Base-by-base conservation (phyloP, 2,113 vertebrate species). In the Anhinga rufa region DNA sequence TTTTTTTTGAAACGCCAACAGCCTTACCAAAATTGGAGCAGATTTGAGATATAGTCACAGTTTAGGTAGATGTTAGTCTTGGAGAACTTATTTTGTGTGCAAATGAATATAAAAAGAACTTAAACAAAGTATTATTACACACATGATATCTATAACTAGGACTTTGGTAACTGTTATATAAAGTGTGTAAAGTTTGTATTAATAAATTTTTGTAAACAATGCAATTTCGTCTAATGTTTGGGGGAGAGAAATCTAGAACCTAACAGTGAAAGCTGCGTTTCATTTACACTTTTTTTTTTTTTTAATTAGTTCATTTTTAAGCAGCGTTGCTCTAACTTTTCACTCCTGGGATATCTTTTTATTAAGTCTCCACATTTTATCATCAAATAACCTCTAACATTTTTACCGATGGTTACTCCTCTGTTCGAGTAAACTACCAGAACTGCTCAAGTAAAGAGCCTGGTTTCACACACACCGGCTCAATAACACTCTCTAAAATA, bases 151-250 rank as follows among this genome's bases (percentile, higher is more conserved):
- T 98, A 98, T 98, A 98, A 98, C 91, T 98, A 99, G 98, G 98
- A 98, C 98, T 98, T 99, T 99, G 98, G 99, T 98, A 99, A 99
- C 98, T 99, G 99, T 99, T 98, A 98, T 98, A 98, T 97, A 98
- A 98, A 98, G 98, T 99, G 98, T 99, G 99, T 99, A 99, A 99
- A 98, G 98, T 99, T 99, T 99, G 99, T 99, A 99, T 99, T 98
- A 99, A 99, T 99, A 99, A 99, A 99, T 99, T 99, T 99, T 99
- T 99, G 98, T 99, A 99, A 99, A 99, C 99, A 99, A 99, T 98
- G 98, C 98, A 98, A 98, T 98, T 98, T 98, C 62, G 99, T 99
- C 99, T 99, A 99, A 98, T 99, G 98, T 99, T 99, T 99, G 98
- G 98, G 97, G 97, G 97, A 98, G 89, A 97, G 84, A 92, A 88